Conservation (phyloP, 2,113 vertebrate species). For the Nibea coibor region DNA sequence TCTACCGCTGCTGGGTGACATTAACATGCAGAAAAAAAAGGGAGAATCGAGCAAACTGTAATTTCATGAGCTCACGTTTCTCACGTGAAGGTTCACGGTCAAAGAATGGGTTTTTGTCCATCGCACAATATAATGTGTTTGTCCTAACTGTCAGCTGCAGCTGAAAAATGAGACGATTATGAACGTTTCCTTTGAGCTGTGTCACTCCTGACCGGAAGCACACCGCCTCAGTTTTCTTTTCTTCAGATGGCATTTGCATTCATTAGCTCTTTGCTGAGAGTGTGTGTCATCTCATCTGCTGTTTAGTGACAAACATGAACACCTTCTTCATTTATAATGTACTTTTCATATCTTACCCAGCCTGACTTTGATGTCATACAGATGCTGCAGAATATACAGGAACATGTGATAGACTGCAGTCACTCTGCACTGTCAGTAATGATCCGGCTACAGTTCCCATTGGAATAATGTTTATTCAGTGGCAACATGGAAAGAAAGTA, state of each 20-base stretch:
- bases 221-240: not conserved
- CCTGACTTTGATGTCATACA: no score
- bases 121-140: not conserved
- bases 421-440: no score
- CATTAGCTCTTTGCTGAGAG: not conserved
- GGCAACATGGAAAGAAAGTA: no score
- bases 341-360: no score
- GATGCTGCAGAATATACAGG: no score
- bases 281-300: no score
- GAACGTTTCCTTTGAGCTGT: not conserved
- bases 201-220: not conserved
- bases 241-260: not conserved
- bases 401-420: no score
- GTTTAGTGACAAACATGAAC: no score
- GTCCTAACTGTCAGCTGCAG: conserved; percentile 6
- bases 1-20: conserved; percentile 6
- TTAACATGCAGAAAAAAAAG: not conserved
- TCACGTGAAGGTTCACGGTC: not conserved
- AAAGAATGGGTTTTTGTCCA: not conserved
- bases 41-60: not conserved
- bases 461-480: no score
- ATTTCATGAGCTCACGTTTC: not conserved
- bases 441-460: no score
- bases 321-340: no score
- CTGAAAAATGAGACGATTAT: not conserved